These are phyloP conservation scores for Heliconius congener DNA, from an alignment of 1,140 invertebrate genomes.

Conservation along the genomic window DNA sequence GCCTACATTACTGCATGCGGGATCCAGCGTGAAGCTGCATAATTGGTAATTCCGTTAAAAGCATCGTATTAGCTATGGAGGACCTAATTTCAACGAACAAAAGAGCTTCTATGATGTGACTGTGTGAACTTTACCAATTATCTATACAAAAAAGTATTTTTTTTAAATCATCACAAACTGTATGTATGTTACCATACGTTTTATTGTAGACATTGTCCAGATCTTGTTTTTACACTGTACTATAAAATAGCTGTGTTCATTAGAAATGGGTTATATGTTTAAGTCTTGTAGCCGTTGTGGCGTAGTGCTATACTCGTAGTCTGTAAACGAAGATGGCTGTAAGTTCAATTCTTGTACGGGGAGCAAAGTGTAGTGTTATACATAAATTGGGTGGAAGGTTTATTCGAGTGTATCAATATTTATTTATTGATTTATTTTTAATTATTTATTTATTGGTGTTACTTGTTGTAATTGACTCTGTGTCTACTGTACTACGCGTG, in stretches of 20 bases:
- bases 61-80: neutral
- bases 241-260: slow-evolving; percentile 9
- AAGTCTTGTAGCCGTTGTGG: neutral
- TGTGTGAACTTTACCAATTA: neutral
- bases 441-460: too few species aligned
- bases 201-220: slow-evolving; percentile 12
- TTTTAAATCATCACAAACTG: neutral
- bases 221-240: slow-evolving; percentile 1
- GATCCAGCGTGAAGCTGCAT: too few species aligned
- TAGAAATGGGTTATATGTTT: slow-evolving; percentile 6
- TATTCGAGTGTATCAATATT: too few species aligned
- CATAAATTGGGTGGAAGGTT: too few species aligned
- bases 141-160: neutral
- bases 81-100: neutral
- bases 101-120: neutral
- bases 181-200: neutral
- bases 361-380: too few species aligned
- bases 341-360: too few species aligned
- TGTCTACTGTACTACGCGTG: too few species aligned
- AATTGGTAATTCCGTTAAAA: neutral
- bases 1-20: too few species aligned
- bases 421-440: too few species aligned
- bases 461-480: too few species aligned
- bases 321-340: too few species aligned
- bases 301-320: too few species aligned